Evolutionary conservation across 30 jellyfish, hydroid and myxozoan genomes (phyloP).

Genomic region (Cassiopea andromeda): DNA sequence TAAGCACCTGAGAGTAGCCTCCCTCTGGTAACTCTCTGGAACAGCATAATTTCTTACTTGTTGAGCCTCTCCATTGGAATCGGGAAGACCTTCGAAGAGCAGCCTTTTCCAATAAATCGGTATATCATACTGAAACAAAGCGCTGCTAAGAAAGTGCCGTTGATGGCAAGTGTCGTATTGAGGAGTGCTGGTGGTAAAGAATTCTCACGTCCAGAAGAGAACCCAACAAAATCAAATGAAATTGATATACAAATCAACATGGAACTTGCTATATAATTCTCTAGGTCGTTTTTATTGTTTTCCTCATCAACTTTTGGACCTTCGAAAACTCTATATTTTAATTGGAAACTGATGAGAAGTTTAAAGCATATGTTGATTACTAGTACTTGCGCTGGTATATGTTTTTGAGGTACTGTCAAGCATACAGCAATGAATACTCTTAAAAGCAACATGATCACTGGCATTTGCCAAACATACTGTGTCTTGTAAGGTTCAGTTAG

Average conservation of each 20-base stretch:
- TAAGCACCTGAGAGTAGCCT: too few species aligned
- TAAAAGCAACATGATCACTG: slow-evolving; percentile 18
- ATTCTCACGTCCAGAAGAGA: slow-evolving; percentile 10
- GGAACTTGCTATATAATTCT: slow-evolving; percentile 24
- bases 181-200: not conserved
- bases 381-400: slow-evolving; percentile 19
- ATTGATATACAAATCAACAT: slow-evolving; percentile 28
- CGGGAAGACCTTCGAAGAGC: too few species aligned
- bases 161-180: not conserved
- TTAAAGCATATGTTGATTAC: slow-evolving; percentile 7
- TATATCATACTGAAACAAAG: not conserved
- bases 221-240: slow-evolving; percentile 32
- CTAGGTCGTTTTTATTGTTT: not conserved
- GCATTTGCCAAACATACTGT: slow-evolving; percentile 10
- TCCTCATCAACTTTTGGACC: not conserved
- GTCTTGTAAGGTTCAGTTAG: slow-evolving; percentile 30
- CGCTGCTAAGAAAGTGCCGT: not conserved
- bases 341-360: slow-evolving; percentile 18
- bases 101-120: not conserved
- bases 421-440: slow-evolving; percentile 40
- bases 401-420: slow-evolving; percentile 1
- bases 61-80: too few species aligned
- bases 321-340: slow-evolving; percentile 12
- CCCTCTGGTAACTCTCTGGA: too few species aligned
- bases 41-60: too few species aligned